These are phyloP conservation scores for Artibeus jamaicensis DNA, from an alignment of 2,797 vertebrate genomes.

Conservation along the genomic window DNA sequence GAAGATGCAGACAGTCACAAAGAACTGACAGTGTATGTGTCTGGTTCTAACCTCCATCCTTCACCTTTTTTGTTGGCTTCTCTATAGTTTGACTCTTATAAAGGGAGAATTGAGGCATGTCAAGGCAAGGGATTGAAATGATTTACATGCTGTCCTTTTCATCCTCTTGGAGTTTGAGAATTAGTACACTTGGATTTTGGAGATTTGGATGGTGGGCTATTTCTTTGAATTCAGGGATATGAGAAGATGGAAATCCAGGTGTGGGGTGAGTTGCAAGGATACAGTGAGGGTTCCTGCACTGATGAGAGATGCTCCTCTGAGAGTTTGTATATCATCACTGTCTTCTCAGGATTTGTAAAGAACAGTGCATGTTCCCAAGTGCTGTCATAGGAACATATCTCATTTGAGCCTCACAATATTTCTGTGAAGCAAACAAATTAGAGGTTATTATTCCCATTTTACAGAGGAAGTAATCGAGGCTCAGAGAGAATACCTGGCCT, in stretches of 20 bases:
- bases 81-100: background rate
- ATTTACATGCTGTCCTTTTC: background rate
- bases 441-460: background rate
- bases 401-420: background rate
- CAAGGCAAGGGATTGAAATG: background rate
- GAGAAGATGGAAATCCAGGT: background rate
- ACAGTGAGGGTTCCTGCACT: background rate
- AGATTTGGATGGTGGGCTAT: background rate
- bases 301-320: background rate
- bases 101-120: background rate
- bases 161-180: background rate
- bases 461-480: background rate
- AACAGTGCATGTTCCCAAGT: background rate
- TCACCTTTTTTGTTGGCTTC: background rate
- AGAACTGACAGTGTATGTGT: background rate
- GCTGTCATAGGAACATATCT: background rate
- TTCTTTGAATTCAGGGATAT: background rate
- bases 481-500: background rate
- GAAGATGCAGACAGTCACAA: background rate
- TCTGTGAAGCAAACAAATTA: background rate
- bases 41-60: background rate
- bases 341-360: background rate
- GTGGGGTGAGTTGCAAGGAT: background rate
- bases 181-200: background rate
- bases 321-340: background rate